Conservation (phyloP, 2,113 vertebrate genomes). For the Ochotona princeps region DNA sequence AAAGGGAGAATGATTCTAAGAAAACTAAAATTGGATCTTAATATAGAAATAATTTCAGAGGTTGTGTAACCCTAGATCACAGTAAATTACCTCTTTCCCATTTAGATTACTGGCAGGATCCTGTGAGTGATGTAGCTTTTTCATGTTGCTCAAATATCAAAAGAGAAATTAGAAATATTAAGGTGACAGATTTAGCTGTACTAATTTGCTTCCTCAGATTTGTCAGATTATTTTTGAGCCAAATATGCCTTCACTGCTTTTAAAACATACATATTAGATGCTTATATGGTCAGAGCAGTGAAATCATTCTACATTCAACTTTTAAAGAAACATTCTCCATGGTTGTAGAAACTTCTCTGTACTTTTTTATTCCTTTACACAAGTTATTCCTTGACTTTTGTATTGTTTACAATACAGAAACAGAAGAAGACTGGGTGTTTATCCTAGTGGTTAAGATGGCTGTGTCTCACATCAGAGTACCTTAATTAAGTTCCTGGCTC, state of each 20-base stretch:
- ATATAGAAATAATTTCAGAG: slow-evolving; percentile 36
- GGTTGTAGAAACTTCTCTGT: not conserved
- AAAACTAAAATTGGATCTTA: not conserved
- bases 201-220: slow-evolving; percentile 12
- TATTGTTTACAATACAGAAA: not conserved
- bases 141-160: not conserved
- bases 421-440: too few relatives aligned
- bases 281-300: not conserved
- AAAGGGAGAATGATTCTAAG: not conserved
- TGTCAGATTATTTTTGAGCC: slow-evolving; percentile 7
- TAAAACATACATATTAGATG: not conserved
- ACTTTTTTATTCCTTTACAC: not conserved
- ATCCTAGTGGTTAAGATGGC: too few relatives aligned
- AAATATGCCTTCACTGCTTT: not conserved
- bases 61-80: not conserved
- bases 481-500: too few relatives aligned
- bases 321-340: slow-evolving; percentile 3
- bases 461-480: too few relatives aligned
- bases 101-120: slow-evolving; percentile 1
- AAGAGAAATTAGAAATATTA: not conserved
- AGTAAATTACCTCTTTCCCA: not conserved
- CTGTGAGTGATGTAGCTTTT: not conserved
- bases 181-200: not conserved
- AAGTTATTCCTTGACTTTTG: not conserved
- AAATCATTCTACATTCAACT: not conserved